Percentiles rank a stretch among this genome's conserved stretches.
These are phyloP conservation scores for Pocillopora meandrina DNA, from an alignment of 92 coral and sea anemone species.

Conservation along the genomic window DNA sequence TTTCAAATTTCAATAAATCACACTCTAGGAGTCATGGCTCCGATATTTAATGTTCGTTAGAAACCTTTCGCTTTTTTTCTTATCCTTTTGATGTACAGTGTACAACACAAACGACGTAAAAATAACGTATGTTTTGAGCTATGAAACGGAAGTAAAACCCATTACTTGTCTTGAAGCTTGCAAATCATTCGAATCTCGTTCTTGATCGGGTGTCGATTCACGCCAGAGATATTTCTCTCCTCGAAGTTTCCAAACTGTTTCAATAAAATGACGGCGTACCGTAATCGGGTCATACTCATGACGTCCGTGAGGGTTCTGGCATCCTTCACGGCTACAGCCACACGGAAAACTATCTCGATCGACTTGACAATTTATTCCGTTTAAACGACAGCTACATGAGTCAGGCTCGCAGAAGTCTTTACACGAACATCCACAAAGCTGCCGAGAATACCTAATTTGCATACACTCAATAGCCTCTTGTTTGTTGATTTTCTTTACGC, in stretches of 20 bases:
- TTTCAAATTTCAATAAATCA: constrained; percentile 9
- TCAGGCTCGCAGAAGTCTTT: constrained; percentile 85
- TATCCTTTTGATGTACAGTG: background rate
- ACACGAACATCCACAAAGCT: constrained; percentile 95
- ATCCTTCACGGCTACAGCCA: constrained; percentile 88
- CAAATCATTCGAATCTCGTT: constrained; percentile 4
- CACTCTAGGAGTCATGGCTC: background rate
- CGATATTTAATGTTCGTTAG: background rate
- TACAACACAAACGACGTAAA: background rate
- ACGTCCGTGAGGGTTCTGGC: constrained; percentile 89
- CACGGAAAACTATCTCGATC: constrained; percentile 97
- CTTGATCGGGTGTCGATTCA: background rate
- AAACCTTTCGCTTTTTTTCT: background rate
- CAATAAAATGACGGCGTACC: constrained; percentile 90
- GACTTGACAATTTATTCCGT: constrained; percentile 97
- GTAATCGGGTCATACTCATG: constrained; percentile 90
- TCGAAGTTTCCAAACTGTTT: constrained; percentile 74
- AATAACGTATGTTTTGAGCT: background rate
- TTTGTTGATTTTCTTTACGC: constrained; percentile 93
- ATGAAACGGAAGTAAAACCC: constrained; percentile 8
- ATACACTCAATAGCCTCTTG: constrained; percentile 89
- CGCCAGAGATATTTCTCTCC: constrained; percentile 81
- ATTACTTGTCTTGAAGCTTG: constrained; percentile 5
- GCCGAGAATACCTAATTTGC: constrained; percentile 95
- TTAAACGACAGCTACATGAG: constrained; percentile 84